Base-by-base conservation (phyloP, 2,113 vertebrate genomes). In the Eptesicus fuscus region DNA sequence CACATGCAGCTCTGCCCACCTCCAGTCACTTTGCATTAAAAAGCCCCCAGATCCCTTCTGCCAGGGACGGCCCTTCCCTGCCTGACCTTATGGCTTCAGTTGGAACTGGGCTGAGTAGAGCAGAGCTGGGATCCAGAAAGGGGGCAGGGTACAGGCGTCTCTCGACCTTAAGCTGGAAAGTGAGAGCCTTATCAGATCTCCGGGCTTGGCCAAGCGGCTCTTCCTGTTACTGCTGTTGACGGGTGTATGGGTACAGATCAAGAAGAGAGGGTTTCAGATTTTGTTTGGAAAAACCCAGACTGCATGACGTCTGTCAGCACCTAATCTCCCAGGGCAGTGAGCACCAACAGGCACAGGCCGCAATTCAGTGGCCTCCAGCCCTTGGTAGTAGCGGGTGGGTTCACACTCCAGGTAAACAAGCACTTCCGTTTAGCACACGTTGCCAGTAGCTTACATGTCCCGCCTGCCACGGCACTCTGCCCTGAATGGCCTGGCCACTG, bases 211-310 rank as follows among this genome's bases (percentile, higher is more conserved):
- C 51, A 22, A 61, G 67, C 2, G 0, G 17, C 35, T 84, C 94
- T 89, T 96, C 78, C 89, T 86, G 87, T 65, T 40, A 63, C 59
- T 30, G 47, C 63, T 56, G 28, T 76, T 18, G 56, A 16, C 16
- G 49, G 37, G 51, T 25, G 65, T 42, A 1, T 0, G 23, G 67
- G 73, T 35, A 65, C 63, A 63, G 71, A 76, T 30, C 63, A 59
- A 37, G 42, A 74, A 30, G 53, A 73, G 35, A 94, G 37, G 42
- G 4, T 28, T 89, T 89, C 56, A 69, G 88, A 47, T 71, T 95
- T 91, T 80, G 59, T 95, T 94, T 93, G 80, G 84, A 88, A 93
- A 97, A 90, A 93, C 14, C 22, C 83, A 76, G 89, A 47, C 70
- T 25, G 37, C 0, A 0, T 79, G 92, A 71, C 10, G 12, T 53